Evolutionary conservation across 2,113 vertebrate species (phyloP).

Genomic region (Asarcornis scutulata): DNA sequence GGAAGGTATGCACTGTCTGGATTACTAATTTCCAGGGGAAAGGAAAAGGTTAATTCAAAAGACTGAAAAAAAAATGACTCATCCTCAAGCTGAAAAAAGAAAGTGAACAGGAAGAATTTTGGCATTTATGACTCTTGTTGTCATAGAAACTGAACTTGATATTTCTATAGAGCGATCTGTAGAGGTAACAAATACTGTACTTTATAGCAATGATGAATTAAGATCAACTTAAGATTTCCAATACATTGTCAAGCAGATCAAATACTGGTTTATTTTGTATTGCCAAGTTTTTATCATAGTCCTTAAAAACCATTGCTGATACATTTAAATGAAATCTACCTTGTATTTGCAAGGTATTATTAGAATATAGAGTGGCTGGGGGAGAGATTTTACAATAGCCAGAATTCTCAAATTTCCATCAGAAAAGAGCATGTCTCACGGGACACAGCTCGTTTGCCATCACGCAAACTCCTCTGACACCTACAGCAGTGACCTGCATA

Average conservation of each 20-base stretch:
- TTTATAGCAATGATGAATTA: constrained; percentile 50
- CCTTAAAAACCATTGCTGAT: not conserved
- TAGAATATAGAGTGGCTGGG: not conserved
- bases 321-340: not conserved
- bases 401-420: not conserved
- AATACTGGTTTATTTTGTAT: constrained; percentile 5
- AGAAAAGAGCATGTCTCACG: not conserved
- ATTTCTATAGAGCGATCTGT: constrained; percentile 40
- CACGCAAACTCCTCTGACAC: not conserved
- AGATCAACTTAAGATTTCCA: constrained; percentile 48
- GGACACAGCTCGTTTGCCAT: not conserved
- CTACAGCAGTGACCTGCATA: fast-evolving
- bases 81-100: constrained; percentile 39
- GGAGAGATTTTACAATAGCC: not conserved
- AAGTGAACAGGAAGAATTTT: constrained; percentile 63
- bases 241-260: constrained; percentile 37
- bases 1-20: not conserved
- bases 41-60: constrained; percentile 35
- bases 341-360: not conserved
- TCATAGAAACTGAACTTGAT: constrained; percentile 70
- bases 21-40: not conserved
- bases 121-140: constrained; percentile 67
- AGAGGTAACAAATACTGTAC: constrained; percentile 46
- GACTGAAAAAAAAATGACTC: not conserved
- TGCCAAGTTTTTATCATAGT: not conserved